Base-by-base conservation (phyloP, 2,888 invertebrate species). In the Drosophila subquinaria region DNA sequence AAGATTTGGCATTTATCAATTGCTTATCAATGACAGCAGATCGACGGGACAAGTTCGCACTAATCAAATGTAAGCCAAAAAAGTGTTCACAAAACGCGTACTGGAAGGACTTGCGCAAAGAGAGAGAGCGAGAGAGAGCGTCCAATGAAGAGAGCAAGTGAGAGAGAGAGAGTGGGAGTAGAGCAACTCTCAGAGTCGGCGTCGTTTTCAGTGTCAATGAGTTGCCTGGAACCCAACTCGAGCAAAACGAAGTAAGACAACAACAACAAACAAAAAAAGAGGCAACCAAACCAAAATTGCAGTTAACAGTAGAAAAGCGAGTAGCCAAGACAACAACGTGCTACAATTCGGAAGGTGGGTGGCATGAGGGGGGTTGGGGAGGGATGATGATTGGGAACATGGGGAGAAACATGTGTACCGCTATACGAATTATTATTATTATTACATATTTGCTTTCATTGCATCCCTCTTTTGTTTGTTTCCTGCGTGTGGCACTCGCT, bases 381-480 rank as follows among this genome's bases (percentile, higher is more conserved):
- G 17, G 20, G 20, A 27, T n/a, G 2, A 0, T 20, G 52, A 17
- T 60, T 20, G 53, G 38, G n/a, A 27, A 27, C 8, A 0, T 3
- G 52, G 23, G 50, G 33, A 36, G 36, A 17, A 51, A 20, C 61
- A 70, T 76, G 73, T 71, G 67, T 79, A 79, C 47, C 69, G 76
- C 47, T 59, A 20, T 79, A 69, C 60, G 82, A 82, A 87, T 81
- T 82, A 87, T 87, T 84, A 82, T 87, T 84, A 84, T 81, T 73
- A 76, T 69, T 78, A 47, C 59, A 48, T 59, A 82, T 84, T 80
- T 79, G 73, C 67, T 75, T 80, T 81, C 70, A 82, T 80, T 79
- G 73, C 67, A 73, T 79, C 79, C 70, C 73, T 74, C 59, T 47
- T 64, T 57, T 67, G 48, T 65, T 63, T 62, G 45, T 30, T 59